These are phyloP conservation scores for Apostichopus californicus DNA, from an alignment of 35 echinoderm and acorn worm species.

Conservation along the genomic window DNA sequence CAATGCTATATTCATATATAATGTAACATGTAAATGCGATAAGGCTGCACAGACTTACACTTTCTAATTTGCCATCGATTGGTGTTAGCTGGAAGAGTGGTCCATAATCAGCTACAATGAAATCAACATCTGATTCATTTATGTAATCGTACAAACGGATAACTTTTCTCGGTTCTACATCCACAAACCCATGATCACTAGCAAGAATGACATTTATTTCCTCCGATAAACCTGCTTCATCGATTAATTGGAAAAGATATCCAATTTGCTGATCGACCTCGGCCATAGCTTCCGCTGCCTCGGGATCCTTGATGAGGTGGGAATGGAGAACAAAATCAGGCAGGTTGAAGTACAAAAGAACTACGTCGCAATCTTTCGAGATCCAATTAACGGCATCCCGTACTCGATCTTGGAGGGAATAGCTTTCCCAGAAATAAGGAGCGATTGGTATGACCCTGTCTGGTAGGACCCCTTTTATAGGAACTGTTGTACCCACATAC, in stretches of 20 bases:
- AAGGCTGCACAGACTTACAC: slow-evolving; percentile 47
- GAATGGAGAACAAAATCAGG: slow-evolving; percentile 39
- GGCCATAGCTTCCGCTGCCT: neutral
- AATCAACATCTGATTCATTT: slow-evolving; percentile 55
- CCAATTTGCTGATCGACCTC: slow-evolving; percentile 40
- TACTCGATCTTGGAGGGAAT: slow-evolving; percentile 13
- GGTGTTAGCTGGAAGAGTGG: slow-evolving; percentile 78
- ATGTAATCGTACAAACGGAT: slow-evolving; percentile 78
- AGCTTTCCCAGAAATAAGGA: neutral
- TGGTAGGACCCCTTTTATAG: slow-evolving; percentile 63
- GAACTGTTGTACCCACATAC: slow-evolving; percentile 73
- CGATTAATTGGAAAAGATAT: slow-evolving; percentile 51
- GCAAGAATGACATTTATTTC: slow-evolving; percentile 70
- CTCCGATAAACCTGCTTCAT: slow-evolving; percentile 34
- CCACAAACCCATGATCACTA: slow-evolving; percentile 68
- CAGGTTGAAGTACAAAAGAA: slow-evolving; percentile 34
- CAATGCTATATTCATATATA: no score
- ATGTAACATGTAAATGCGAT: no score
- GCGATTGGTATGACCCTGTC: slow-evolving; percentile 29
- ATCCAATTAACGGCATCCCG: slow-evolving; percentile 38
- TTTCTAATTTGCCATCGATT: slow-evolving; percentile 63
- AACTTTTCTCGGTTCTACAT: slow-evolving; percentile 32
- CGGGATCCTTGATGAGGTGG: neutral
- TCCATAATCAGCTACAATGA: slow-evolving; percentile 73
- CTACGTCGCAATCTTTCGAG: slow-evolving; percentile 31